These are phyloP conservation scores for Opisthograptis luteolata DNA, from an alignment of 2,888 invertebrate genomes.

Conservation along the genomic window DNA sequence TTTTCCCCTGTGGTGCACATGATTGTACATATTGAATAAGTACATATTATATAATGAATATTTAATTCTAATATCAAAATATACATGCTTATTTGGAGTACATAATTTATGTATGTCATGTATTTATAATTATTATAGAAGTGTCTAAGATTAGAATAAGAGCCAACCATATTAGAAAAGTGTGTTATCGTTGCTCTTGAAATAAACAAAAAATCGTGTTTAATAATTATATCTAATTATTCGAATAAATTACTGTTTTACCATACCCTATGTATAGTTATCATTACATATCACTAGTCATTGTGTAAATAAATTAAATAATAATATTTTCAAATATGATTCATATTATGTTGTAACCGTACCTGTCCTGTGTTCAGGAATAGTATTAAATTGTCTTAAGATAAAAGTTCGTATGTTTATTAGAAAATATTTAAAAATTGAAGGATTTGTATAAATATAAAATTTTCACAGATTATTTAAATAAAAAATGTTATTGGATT, in stretches of 20 bases:
- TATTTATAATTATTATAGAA: not conserved
- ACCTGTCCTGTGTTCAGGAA: conserved; percentile 83
- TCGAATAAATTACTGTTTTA: conserved; percentile 54
- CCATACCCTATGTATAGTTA: conserved; percentile 75
- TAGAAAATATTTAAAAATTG: not conserved
- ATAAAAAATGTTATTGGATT: not conserved
- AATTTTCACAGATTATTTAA: not conserved
- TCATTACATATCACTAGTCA: conserved; percentile 84
- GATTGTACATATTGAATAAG: conserved; percentile 50
- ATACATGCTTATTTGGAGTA: not conserved
- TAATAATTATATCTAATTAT: conserved; percentile 30
- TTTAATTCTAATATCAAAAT: not conserved
- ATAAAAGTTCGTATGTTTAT: conserved; percentile 2
- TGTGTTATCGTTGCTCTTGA: conserved; percentile 9
- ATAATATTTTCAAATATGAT: conserved; percentile 47
- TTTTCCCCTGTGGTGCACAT: conserved; percentile 68
- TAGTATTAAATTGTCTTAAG: conserved; percentile 55
- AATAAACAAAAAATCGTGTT: conserved; percentile 41
- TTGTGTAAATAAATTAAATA: conserved; percentile 61
- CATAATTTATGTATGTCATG: not conserved
- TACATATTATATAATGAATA: not conserved
- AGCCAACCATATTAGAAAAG: conserved; percentile 2
- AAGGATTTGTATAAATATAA: too few species aligned
- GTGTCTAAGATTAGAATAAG: not conserved
- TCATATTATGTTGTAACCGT: conserved; percentile 64